Percentiles rank a stretch among this genome's conserved stretches.
Conservation (phyloP, 1,140 invertebrate species). For the Mesaphorura yosii region DNA sequence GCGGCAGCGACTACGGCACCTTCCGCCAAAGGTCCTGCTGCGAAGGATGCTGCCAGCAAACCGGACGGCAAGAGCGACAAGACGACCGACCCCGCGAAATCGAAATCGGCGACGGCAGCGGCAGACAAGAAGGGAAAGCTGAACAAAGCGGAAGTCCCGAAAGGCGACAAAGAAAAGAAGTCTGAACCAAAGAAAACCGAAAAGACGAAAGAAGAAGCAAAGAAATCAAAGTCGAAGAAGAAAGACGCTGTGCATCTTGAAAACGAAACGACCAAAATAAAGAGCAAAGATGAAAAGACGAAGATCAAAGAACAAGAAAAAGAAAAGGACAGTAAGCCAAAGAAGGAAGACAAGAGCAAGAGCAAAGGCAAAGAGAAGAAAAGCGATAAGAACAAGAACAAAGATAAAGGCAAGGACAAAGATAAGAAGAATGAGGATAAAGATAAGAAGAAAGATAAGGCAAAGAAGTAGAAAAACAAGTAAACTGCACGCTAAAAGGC, state of each 20-base stretch:
- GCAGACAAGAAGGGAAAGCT: constrained; percentile 6
- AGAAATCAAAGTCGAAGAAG: no score
- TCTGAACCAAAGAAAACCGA: no score
- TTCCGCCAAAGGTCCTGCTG: not conserved
- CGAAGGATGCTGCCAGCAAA: no score
- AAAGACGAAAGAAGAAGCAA: no score
- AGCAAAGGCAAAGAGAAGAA: constrained; percentile 12
- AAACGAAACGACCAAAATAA: no score
- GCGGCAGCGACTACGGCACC: not conserved
- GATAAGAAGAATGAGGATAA: constrained; percentile 10
- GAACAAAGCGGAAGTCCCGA: not conserved
- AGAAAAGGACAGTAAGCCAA: constrained; percentile 1
- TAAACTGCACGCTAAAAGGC: no score
- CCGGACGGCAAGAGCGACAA: no score
- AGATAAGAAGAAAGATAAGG: not conserved
- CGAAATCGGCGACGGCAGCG: constrained; percentile 5
- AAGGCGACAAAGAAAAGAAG: constrained; percentile 8
- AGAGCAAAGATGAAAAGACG: no score
- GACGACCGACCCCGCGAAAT: constrained; percentile 1
- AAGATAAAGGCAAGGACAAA: constrained; percentile 10
- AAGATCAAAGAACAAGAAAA: constrained; percentile 8
- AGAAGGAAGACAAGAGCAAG: constrained; percentile 15
- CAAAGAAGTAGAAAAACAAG: no score
- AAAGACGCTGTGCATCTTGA: no score
- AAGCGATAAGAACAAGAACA: constrained; percentile 9